Conservation (phyloP, 2,888 invertebrate species). For the Polymixis lichenea region DNA sequence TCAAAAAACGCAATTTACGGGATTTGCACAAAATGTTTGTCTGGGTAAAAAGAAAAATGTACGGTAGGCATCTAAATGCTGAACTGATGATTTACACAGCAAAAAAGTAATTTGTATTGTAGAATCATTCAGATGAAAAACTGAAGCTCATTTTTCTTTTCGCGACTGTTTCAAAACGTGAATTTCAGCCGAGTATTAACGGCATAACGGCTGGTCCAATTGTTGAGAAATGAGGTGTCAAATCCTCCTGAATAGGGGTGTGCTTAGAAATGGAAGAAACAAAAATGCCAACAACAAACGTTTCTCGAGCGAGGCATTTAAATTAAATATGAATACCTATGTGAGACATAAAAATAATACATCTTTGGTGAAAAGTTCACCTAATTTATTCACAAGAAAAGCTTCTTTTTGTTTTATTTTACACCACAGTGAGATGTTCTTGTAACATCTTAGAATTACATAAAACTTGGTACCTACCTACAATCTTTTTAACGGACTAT, state of each 20-base stretch:
- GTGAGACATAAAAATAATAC: constrained; percentile 34
- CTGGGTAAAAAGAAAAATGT: not conserved
- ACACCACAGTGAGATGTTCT: not conserved
- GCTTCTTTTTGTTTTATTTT: not conserved
- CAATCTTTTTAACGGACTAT: no score
- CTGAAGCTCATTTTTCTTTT: constrained; percentile 44
- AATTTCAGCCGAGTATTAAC: constrained; percentile 51
- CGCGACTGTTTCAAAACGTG: constrained; percentile 40
- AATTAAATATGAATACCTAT: constrained; percentile 43
- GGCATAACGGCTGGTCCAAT: constrained; percentile 47
- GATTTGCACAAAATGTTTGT: not conserved
- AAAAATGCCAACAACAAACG: constrained; percentile 41
- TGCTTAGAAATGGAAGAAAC: constrained; percentile 35
- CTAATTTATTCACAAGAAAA: constrained; percentile 11
- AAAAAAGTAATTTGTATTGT: constrained; percentile 6
- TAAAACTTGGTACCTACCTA: not conserved
- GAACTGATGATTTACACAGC: not conserved
- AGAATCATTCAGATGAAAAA: constrained; percentile 38
- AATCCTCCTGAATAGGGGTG: constrained; percentile 24
- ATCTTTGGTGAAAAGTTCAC: constrained; percentile 16
- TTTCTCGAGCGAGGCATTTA: constrained; percentile 27
- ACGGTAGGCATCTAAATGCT: not conserved
- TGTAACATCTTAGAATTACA: not conserved
- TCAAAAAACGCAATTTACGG: not conserved
- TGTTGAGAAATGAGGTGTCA: constrained; percentile 62